Base-by-base conservation (phyloP, 92 coral and sea anemone species). In the Phenganax subtilis region DNA sequence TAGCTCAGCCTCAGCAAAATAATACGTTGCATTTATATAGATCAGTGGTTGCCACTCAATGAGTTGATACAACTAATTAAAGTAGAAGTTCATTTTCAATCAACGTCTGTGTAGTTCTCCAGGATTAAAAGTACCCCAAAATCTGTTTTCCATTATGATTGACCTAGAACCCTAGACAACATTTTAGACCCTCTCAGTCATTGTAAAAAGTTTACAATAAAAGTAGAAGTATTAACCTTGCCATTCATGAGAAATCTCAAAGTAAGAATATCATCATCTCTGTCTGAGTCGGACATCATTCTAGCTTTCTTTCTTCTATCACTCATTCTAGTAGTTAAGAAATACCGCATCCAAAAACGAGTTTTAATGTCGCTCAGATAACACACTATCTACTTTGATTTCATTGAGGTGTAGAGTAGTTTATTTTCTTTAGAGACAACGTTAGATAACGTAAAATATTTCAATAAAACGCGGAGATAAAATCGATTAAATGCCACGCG, bases 281-380 rank as follows among this genome's bases (percentile, higher is more conserved):
- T 53, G 12, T 78, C 82, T 1, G 65, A 65, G 29, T 78, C 82
- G 28, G 65, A 65, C 82, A 78, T 78, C 82, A 78, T 78, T 78
- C 82, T 60, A 53, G 82, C 71, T 53, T 78, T 78, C 67, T 78
- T 78, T 61, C 82, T 65, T 78, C 82, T 78, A 63, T 62, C 82
- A 16, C 58, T 78, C 82, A 78, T 78, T 78, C 29, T 78, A 54
- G 47, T 37, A 57, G n/a, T 31, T 54, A 56, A 72, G 56, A 69
- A 69, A 69, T 69, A 3, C 20, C 67, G 67, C 67, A 7, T 61
- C 14, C n/a, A 61, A 12, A 58, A n/a, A 28, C 28, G 29, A 7
- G 9, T 14, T 65, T 65, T 65, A 31, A 51, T 10, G 30, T 69
- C 31, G 1, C 54, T 30, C 27, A 17, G 67, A 61, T 61, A 61